A percentile compares a stretch with the other conserved stretches of the same genome.
phyloP scores from a whole-genome alignment of 2,113 vertebrate genomes.

The Ivindomyrus marchei region DNA sequence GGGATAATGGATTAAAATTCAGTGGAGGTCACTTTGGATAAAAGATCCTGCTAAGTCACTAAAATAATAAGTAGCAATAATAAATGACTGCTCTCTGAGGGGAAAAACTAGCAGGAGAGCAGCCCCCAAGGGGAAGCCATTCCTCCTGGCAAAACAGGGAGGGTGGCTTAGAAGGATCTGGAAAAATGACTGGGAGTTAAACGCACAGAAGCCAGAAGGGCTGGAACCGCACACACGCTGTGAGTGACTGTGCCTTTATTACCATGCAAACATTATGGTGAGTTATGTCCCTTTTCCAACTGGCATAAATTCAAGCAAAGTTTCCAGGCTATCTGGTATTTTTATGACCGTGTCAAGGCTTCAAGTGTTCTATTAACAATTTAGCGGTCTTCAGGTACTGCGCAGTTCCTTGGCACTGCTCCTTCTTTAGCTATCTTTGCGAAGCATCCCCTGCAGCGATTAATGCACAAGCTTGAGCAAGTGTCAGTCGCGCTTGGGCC shows the following conservation, averaged over 20 bases:
- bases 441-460: background rate
- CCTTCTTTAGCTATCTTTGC: background rate
- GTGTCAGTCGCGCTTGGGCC: background rate
- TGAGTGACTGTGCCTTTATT: background rate
- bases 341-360: background rate
- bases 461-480: too few relatives aligned
- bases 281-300: background rate
- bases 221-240: background rate
- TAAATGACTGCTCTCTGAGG: background rate
- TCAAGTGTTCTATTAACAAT: background rate
- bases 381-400: background rate
- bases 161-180: background rate
- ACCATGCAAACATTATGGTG: background rate
- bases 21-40: slow-evolving; percentile 5
- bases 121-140: background rate
- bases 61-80: slow-evolving; percentile 2
- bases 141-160: background rate
- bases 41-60: background rate
- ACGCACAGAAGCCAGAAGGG: background rate
- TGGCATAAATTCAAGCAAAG: background rate
- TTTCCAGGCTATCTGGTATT: background rate
- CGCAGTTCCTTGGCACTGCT: background rate
- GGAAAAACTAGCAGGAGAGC: background rate
- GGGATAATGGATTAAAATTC: slow-evolving; percentile 3
- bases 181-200: background rate